Evolutionary conservation across 2,888 invertebrate genomes (phyloP), one percentile per base, ranked within the genome.

Genomic region (Bimastos eiseni): DNA sequence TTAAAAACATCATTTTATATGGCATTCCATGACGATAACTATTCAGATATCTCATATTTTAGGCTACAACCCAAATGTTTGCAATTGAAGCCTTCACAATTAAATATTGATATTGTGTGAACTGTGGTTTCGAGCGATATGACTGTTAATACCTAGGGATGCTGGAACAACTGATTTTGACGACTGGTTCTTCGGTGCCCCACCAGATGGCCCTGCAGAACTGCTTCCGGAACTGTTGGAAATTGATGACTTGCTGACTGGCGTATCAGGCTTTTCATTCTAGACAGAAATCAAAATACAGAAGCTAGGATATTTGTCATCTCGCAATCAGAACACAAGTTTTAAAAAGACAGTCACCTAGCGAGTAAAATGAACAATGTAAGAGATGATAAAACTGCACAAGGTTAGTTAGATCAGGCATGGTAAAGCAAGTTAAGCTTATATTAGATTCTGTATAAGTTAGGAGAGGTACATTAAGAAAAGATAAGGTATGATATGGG

Each of bases 161-260:
- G 86, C 34, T 36, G 86, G 86, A 86, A 86, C 37, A 36, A 41
- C 89, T 38, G 49, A 89, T 89, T 41, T 44, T 13, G 89, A 49
- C 24, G 41, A 49, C 33, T 33, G 33, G n/a, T 44, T 41, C 89
- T 89, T 89, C 30, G 37, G 49, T 19, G 33, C 33, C 21, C 89
- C 89, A 44, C 49, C 37, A 89, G 89, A 89, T 44, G 89, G 89
- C 37, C 94, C 95, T 90, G 93, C 95, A 90, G 94, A 94, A 30
- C 93, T 93, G 92, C 93, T 94, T 90, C 95, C 95, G 90, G 95
- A 94, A 93, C 95, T 95, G 34, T 98, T 98, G 8, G 98, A 98
- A 83, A 98, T 98, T 92, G 97, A 97, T 15, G 98, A 97, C 96
- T 98, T 98, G 30, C 97, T 97, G 93, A 98, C 97, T 13, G 98